Evolutionary conservation across 1,140 invertebrate species (phyloP).

Genomic region (Neodiprion virginianus): DNA sequence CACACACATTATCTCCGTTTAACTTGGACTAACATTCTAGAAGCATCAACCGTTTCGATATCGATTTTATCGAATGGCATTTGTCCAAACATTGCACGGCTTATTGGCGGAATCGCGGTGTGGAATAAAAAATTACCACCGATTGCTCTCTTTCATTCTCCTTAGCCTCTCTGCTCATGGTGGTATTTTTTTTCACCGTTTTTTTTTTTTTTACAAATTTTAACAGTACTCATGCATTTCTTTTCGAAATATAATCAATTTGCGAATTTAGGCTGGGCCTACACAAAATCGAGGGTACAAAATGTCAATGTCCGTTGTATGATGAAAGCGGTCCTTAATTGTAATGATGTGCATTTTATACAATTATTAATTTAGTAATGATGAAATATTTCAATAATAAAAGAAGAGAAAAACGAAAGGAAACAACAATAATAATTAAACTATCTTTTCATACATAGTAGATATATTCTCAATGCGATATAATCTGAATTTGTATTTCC

Average conservation of each 20-base stretch:
- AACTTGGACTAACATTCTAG: slow-evolving; percentile 12
- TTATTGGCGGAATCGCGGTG: too few relatives aligned
- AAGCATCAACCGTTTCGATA: too few relatives aligned
- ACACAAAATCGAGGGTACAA: slow-evolving; percentile 48
- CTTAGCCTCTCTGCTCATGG: background rate
- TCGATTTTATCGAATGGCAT: too few relatives aligned
- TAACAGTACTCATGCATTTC: background rate
- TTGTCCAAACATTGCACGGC: too few relatives aligned
- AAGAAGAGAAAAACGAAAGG: background rate
- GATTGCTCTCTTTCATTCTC: background rate
- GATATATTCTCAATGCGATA: too few relatives aligned
- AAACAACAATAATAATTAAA: too few relatives aligned
- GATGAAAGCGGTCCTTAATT: slow-evolving; percentile 42
- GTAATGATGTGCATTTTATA: slow-evolving; percentile 57
- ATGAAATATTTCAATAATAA: slow-evolving; percentile 22
- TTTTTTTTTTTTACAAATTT: background rate
- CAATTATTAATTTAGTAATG: slow-evolving; percentile 55
- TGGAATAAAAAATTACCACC: background rate
- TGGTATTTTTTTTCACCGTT: background rate
- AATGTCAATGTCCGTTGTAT: slow-evolving; percentile 44
- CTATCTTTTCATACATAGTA: too few relatives aligned
- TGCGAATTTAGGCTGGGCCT: slow-evolving; percentile 47
- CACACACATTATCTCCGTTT: too few relatives aligned
- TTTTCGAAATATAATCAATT: background rate
- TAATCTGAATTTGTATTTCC: too few relatives aligned